Evolutionary conservation across 2,888 invertebrate species (phyloP).

Genomic region (Dicranocentrus wangi): DNA sequence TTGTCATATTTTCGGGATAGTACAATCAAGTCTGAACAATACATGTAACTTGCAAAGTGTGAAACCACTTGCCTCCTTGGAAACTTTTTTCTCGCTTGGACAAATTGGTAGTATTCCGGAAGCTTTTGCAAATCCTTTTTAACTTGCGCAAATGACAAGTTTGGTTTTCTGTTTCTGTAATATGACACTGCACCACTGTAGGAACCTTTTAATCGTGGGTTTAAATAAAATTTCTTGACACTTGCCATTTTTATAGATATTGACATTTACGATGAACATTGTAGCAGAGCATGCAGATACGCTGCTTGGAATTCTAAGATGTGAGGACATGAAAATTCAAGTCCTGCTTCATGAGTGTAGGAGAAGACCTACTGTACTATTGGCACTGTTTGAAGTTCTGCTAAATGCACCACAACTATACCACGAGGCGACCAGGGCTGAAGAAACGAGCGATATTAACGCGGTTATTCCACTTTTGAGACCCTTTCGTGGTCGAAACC

Average conservation of each 20-base stretch:
- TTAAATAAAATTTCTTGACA: constrained; percentile 15
- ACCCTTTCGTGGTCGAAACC: not conserved
- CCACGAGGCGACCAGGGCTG: no score
- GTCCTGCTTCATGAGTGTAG: not conserved
- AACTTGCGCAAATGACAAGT: constrained; percentile 8
- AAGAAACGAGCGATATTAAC: not conserved
- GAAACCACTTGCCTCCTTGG: constrained; percentile 21
- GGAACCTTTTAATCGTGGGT: constrained; percentile 5
- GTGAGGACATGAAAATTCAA: not conserved
- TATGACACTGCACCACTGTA: constrained; percentile 21
- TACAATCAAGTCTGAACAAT: constrained; percentile 20
- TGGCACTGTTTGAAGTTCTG: constrained; percentile 15
- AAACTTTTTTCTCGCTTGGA: constrained; percentile 17
- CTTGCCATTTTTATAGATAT: constrained; percentile 22
- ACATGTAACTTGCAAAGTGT: constrained; percentile 16
- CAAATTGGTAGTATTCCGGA: constrained; percentile 5
- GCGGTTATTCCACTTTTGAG: not conserved
- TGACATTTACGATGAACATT: no score
- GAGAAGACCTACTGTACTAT: constrained; percentile 1
- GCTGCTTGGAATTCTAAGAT: no score
- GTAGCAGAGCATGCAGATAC: no score
- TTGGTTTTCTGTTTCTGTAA: constrained; percentile 27
- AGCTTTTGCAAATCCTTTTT: constrained; percentile 29
- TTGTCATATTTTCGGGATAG: constrained; percentile 23
- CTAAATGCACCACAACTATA: not conserved